These are phyloP conservation scores for Leptinotarsa lineolata DNA, from an alignment of 1,140 invertebrate species.

Conservation along the genomic window DNA sequence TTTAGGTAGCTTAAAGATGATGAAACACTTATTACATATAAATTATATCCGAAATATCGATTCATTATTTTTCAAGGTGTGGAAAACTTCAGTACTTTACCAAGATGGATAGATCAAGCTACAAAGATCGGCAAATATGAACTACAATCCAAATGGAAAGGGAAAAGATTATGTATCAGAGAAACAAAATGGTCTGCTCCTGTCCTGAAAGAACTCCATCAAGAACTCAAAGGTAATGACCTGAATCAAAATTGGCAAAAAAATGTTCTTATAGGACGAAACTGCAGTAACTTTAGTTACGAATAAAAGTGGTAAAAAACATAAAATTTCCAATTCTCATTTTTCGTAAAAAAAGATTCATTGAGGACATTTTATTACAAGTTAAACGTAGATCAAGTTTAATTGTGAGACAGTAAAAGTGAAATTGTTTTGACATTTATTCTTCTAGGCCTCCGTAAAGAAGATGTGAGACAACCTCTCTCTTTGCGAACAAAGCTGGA, in stretches of 20 bases:
- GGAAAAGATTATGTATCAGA: constrained; percentile 59
- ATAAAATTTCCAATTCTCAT: too few relatives aligned
- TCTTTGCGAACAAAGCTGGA: constrained; percentile 38
- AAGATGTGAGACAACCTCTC: constrained; percentile 30
- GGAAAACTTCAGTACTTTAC: constrained; percentile 50
- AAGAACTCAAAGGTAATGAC: constrained; percentile 62
- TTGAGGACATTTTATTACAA: too few relatives aligned
- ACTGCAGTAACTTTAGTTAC: too few relatives aligned
- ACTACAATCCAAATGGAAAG: constrained; percentile 34
- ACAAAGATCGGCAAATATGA: constrained; percentile 36
- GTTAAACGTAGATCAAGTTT: too few relatives aligned
- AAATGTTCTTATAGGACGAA: too few relatives aligned
- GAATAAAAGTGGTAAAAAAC: too few relatives aligned
- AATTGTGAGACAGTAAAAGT: too few relatives aligned
- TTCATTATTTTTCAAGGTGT: constrained; percentile 39
- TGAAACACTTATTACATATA: too few relatives aligned
- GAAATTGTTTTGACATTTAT: not conserved
- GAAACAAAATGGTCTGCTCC: constrained; percentile 68
- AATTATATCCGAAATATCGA: not conserved
- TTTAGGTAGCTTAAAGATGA: too few relatives aligned
- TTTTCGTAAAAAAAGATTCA: not conserved
- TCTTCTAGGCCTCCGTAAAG: constrained; percentile 35
- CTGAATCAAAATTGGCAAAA: not conserved
- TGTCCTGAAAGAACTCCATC: constrained; percentile 62
- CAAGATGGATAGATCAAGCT: constrained; percentile 50